These are phyloP conservation scores for Acleris holmiana DNA, from an alignment of 2,888 invertebrate genomes.

Conservation along the genomic window DNA sequence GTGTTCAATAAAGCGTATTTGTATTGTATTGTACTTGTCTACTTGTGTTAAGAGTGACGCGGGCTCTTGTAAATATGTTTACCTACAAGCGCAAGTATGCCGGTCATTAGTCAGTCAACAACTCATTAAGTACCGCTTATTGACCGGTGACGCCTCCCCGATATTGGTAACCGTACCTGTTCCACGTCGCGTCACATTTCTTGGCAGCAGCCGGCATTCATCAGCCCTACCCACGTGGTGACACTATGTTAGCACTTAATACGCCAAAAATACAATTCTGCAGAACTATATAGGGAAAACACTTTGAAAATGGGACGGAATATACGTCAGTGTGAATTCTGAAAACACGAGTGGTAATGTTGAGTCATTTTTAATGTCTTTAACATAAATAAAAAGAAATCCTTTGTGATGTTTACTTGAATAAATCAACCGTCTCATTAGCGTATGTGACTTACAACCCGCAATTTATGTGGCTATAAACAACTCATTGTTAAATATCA, in stretches of 20 bases:
- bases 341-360: background rate
- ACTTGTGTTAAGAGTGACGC: background rate
- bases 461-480: no score
- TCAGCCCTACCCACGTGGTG: slow-evolving; percentile 23
- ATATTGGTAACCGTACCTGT: slow-evolving; percentile 34
- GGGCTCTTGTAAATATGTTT: background rate
- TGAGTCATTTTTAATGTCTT: background rate
- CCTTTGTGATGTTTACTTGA: no score
- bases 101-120: background rate
- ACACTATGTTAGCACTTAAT: slow-evolving; percentile 23
- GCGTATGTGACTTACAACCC: no score
- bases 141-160: slow-evolving; percentile 23
- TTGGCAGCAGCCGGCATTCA: slow-evolving; percentile 43
- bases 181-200: slow-evolving; percentile 44
- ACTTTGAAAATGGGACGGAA: background rate
- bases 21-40: background rate
- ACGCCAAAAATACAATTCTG: slow-evolving; percentile 16
- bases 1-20: no score
- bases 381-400: background rate
- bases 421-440: no score
- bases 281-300: slow-evolving; percentile 30
- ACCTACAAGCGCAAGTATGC: background rate
- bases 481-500: no score
- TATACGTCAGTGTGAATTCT: slow-evolving; percentile 1
- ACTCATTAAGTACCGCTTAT: slow-evolving; percentile 13